Conservation (phyloP, 2,888 invertebrate species). For the Ephialtes manifestator region DNA sequence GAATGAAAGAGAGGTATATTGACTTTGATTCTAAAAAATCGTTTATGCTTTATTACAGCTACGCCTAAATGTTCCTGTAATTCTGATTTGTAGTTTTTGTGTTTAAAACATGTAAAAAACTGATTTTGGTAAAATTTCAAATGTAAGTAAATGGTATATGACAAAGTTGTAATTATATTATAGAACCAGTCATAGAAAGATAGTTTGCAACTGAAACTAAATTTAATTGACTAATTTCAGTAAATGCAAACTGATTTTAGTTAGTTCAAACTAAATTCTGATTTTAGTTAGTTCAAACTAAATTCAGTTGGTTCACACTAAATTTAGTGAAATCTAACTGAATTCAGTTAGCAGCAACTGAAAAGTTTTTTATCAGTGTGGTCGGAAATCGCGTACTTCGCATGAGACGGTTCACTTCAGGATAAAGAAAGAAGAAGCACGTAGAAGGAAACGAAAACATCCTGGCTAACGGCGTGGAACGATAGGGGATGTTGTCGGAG, state of each 20-base stretch:
- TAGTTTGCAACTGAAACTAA: too few species aligned
- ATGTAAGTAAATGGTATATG: too few species aligned
- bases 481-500: slow-evolving; percentile 69
- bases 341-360: neutral
- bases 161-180: neutral
- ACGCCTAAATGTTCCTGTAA: too few species aligned
- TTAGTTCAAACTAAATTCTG: neutral
- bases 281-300: neutral
- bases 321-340: neutral
- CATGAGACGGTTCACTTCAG: neutral
- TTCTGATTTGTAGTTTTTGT: too few species aligned
- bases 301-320: neutral
- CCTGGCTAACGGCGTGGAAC: slow-evolving; percentile 68
- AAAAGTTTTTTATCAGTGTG: neutral
- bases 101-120: too few species aligned
- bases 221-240: too few species aligned
- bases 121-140: too few species aligned
- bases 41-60: too few species aligned
- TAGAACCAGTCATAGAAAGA: neutral
- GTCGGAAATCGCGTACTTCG: neutral
- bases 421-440: slow-evolving; percentile 1
- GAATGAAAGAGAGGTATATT: too few species aligned
- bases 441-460: slow-evolving; percentile 45
- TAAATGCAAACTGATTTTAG: too few species aligned
- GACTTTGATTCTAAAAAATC: too few species aligned